Conservation (phyloP, 2,113 vertebrate species). For the Blennius ocellaris region DNA sequence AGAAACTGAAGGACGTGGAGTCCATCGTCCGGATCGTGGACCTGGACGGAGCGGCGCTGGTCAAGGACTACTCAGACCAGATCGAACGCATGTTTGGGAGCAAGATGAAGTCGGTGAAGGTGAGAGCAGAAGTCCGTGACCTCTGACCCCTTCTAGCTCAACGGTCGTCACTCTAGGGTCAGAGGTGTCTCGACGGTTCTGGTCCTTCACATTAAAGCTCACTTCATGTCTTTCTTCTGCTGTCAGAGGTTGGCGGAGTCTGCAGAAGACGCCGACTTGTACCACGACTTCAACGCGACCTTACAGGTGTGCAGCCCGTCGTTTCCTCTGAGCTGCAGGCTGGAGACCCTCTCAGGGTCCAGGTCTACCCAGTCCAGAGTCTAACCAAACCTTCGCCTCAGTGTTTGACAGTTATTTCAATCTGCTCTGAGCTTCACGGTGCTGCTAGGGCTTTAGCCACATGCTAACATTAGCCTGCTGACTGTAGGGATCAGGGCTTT, state of each 20-base stretch:
- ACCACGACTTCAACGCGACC: conserved; percentile 91
- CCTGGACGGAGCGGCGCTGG: conserved; percentile 88
- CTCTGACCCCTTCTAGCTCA: no score
- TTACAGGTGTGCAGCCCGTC: conserved; percentile 82
- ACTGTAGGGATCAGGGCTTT: not conserved
- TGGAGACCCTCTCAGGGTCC: no score
- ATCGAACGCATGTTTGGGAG: conserved; percentile 94
- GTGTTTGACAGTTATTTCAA: no score
- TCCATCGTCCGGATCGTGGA: conserved; percentile 90
- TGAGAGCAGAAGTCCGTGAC: conserved; percentile 57
- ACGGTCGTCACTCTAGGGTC: no score
- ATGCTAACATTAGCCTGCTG: not conserved
- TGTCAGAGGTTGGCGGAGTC: conserved; percentile 91
- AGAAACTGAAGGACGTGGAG: conserved; percentile 97
- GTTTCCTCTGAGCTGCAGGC: not conserved
- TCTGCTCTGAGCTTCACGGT: no score
- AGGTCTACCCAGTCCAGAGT: no score
- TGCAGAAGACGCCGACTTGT: conserved; percentile 94
- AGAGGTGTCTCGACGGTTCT: no score
- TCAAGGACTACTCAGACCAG: conserved; percentile 91
- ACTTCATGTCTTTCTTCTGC: no score
- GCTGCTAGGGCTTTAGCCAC: not conserved
- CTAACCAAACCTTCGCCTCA: no score
- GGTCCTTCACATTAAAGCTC: no score
- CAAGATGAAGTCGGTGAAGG: conserved; percentile 95